These are phyloP conservation scores for Drosophila ezoana DNA, from an alignment of 2,888 invertebrate genomes.

Conservation along the genomic window DNA sequence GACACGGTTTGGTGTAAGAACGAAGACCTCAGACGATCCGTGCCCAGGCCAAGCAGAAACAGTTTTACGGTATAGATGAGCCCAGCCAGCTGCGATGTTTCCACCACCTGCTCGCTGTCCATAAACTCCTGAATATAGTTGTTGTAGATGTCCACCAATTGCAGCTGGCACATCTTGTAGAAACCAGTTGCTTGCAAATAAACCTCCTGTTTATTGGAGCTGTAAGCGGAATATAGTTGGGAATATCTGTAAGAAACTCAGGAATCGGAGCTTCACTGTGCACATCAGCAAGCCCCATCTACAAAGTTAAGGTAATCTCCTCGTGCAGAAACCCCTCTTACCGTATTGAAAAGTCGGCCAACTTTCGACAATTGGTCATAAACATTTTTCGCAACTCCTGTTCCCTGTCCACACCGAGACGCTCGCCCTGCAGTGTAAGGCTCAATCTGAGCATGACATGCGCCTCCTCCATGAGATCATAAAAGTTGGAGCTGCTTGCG, in stretches of 20 bases:
- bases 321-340: conserved; percentile 28
- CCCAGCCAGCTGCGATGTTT: conserved; percentile 72
- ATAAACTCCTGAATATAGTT: conserved; percentile 77
- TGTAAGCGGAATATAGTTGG: conserved; percentile 20
- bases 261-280: too few species aligned
- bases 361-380: conserved; percentile 80
- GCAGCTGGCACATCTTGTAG: conserved; percentile 84
- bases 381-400: conserved; percentile 76
- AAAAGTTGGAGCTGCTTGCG: conserved; percentile 89
- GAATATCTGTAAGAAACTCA: too few species aligned
- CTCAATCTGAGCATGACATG: conserved; percentile 88
- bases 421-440: conserved; percentile 78
- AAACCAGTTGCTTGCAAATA: conserved; percentile 84
- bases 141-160: conserved; percentile 77
- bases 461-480: conserved; percentile 90
- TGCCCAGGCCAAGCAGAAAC: conserved; percentile 79
- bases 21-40: conserved; percentile 79
- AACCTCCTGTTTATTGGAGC: conserved; percentile 83
- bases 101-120: conserved; percentile 44
- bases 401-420: conserved; percentile 68
- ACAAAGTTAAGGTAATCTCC: too few species aligned
- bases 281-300: too few species aligned
- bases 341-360: conserved; percentile 84
- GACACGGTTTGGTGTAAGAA: conserved; percentile 79
- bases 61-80: conserved; percentile 83